Percentiles rank a stretch among this genome's conserved stretches.
phyloP scores from a whole-genome alignment of 1,140 invertebrate genomes.

The Zaprionus africanus region DNA sequence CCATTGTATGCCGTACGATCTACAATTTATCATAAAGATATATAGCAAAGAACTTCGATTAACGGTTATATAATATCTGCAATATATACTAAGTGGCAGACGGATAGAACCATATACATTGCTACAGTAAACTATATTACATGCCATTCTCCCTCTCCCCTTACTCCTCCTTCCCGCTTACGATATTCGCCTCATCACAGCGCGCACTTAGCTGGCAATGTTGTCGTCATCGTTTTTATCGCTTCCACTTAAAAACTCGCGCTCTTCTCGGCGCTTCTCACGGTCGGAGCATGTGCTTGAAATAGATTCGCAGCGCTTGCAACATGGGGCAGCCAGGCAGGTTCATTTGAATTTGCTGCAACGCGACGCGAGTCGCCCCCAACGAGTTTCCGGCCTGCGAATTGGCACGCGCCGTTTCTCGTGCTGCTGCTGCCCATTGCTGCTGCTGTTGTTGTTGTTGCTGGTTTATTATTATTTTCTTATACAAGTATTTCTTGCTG shows the following conservation, averaged over 20 bases:
- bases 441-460: background rate
- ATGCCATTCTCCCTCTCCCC: background rate
- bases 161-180: background rate
- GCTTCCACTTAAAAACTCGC: constrained; percentile 42
- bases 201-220: background rate
- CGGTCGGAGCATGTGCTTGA: constrained; percentile 15
- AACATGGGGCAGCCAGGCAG: constrained; percentile 4
- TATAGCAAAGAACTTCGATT: too few species aligned
- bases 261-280: constrained; percentile 32
- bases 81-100: too few species aligned
- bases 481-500: constrained; percentile 19
- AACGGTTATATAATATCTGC: too few species aligned
- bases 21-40: too few species aligned
- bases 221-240: constrained; percentile 30
- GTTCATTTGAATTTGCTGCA: constrained; percentile 48
- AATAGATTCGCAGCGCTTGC: constrained; percentile 37
- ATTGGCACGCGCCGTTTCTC: constrained; percentile 38
- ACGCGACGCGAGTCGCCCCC: constrained; percentile 14
- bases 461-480: constrained; percentile 14
- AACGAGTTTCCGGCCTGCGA: constrained; percentile 44
- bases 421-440: background rate
- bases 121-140: background rate
- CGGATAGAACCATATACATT: background rate
- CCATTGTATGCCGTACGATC: too few species aligned
- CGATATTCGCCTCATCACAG: background rate